Percentiles rank a stretch among this genome's conserved stretches.
Evolutionary conservation across 2,888 invertebrate species (phyloP).

Genomic region (Brassicogethes aeneus): DNA sequence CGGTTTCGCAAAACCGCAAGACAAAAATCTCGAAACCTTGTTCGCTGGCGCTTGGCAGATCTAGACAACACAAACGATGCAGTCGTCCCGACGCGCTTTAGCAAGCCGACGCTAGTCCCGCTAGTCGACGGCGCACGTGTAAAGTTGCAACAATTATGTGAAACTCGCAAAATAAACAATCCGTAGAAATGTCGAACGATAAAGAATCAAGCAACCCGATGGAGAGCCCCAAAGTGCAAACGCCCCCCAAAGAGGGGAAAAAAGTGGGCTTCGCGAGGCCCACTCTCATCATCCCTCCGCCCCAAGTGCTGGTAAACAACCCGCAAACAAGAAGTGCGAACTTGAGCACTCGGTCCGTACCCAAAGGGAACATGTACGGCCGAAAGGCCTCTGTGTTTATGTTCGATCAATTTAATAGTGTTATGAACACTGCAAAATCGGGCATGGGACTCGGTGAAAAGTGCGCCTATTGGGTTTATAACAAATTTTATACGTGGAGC

Average conservation of each 20-base stretch:
- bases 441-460: slow-evolving; percentile 80
- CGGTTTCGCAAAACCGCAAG: too few species aligned
- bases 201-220: slow-evolving; percentile 14
- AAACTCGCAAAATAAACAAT: too few species aligned
- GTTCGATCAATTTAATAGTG: slow-evolving; percentile 70
- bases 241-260: slow-evolving; percentile 14
- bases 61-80: slow-evolving; percentile 11
- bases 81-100: slow-evolving; percentile 13
- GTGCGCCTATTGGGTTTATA: slow-evolving; percentile 69
- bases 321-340: slow-evolving; percentile 5
- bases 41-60: too few species aligned
- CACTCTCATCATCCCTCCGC: slow-evolving; percentile 32
- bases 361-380: slow-evolving; percentile 15
- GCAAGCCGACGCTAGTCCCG: too few species aligned
- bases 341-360: slow-evolving; percentile 1
- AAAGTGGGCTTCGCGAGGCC: slow-evolving; percentile 29
- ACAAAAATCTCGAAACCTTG: too few species aligned
- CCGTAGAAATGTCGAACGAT: slow-evolving; percentile 15
- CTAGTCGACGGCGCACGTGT: too few species aligned
- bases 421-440: slow-evolving; percentile 60
- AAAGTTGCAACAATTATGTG: too few species aligned
- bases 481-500: slow-evolving; percentile 67
- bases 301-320: slow-evolving; percentile 10
- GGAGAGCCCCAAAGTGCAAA: slow-evolving; percentile 11
- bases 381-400: slow-evolving; percentile 69